Conservation (phyloP, 2,797 vertebrate species). For the Coendou prehensilis region DNA sequence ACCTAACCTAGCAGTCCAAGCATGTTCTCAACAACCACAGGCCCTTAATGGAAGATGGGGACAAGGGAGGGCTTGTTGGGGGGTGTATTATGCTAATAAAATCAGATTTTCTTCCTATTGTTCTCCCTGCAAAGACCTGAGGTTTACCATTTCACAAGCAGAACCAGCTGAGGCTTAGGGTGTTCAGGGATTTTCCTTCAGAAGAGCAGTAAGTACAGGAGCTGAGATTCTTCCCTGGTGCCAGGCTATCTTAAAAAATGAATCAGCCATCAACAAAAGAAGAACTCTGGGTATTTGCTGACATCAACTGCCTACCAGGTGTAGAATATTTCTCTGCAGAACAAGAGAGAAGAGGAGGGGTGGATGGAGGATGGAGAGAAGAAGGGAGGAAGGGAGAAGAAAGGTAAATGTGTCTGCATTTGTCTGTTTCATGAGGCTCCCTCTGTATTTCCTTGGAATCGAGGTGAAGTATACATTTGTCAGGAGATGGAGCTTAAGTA, state of each 20-base stretch:
- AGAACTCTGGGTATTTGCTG: neutral
- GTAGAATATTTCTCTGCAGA: neutral
- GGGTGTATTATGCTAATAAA: neutral
- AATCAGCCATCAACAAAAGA: neutral
- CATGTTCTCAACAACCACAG: neutral
- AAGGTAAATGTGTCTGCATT: neutral
- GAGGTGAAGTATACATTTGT: neutral
- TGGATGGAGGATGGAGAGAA: neutral
- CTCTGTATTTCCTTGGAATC: neutral
- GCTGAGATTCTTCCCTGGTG: neutral
- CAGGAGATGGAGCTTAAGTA: neutral
- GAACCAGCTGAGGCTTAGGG: neutral
- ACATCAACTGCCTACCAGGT: neutral
- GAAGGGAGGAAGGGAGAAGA: neutral
- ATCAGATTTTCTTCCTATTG: neutral
- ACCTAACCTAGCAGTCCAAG: neutral
- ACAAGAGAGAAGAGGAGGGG: neutral
- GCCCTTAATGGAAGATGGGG: neutral
- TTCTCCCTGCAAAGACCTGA: neutral
- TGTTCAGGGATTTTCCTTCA: neutral
- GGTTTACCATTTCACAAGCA: neutral
- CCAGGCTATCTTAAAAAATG: neutral
- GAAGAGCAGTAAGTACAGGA: neutral
- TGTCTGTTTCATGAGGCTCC: neutral
- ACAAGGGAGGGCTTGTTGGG: no score